Evolutionary conservation across 2,888 invertebrate genomes (phyloP), one percentile per base, ranked within the genome.

Genomic region (Thecophora atra): DNA sequence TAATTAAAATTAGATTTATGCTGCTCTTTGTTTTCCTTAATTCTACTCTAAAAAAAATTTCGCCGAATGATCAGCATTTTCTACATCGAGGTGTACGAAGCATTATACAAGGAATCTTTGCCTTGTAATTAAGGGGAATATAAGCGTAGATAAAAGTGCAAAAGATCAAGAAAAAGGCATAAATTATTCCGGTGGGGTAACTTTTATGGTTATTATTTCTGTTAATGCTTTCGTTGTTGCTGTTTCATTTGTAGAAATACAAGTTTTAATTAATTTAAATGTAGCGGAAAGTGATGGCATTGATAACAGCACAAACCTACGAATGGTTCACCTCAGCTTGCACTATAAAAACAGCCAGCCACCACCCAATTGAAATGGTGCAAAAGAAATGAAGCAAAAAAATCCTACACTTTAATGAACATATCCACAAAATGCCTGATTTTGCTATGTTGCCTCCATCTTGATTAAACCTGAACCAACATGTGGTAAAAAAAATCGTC

Each of bases 1-100:
- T 54, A 66, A 66, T 54, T 66, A 66, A 54, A 54, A 65, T 1
- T 30, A 54, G 54, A 37, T 66, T 54, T 66, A 54, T 66, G 37
- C 15, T 6, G 15, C 4, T 11, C 13, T 47, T n/a, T n/a, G n/a
- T n/a, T 47, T 37, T 47, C 17, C 47, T n/a, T n/a, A n/a, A 47
- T 15, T 47, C 17, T 17, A 1, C 11, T 47, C 2, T 17, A 47
- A 47, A 4, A 47, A n/a, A 47, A 47, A 5, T 11, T 47, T n/a
- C 47, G 47, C 47, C 6, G n/a, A 11, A 17, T 11, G 47, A 5
- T 17, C 11, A 11, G 37, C n/a, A n/a, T n/a, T n/a, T n/a, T n/a
- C n/a, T n/a, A 37, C 37, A 6, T 37, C 37, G 3, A 37, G 6
- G 6, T 37, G 37, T 37, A 37, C 37, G 7, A 6, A 37, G 37